phyloP scores from a whole-genome alignment of 2,888 invertebrate genomes.

The Archaeoteleia sp. region DNA sequence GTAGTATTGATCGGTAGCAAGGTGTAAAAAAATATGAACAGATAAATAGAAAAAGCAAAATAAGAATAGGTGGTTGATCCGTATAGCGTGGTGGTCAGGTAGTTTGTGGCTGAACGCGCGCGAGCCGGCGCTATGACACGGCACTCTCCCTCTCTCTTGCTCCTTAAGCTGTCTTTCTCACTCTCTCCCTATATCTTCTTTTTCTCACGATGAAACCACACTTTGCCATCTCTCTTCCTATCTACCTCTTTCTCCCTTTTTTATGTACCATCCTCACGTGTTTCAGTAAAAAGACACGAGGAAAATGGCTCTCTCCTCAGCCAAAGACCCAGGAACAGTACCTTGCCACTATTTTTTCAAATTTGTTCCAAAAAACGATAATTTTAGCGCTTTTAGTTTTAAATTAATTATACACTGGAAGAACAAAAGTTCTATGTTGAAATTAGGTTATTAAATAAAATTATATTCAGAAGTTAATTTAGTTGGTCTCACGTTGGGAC shows the following conservation, averaged over 20 bases:
- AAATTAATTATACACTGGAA: too few species aligned
- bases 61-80: conserved; percentile 64
- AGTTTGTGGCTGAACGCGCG: conserved; percentile 71
- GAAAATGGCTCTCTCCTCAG: too few species aligned
- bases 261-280: conserved; percentile 9
- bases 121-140: conserved; percentile 32
- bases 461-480: too few species aligned
- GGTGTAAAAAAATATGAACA: not conserved
- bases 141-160: conserved; percentile 29
- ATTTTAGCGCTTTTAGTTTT: too few species aligned
- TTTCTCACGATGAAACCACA: not conserved
- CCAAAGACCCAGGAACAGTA: too few species aligned
- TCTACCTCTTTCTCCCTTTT: conserved; percentile 11
- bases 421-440: too few species aligned
- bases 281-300: too few species aligned
- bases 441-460: too few species aligned
- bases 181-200: not conserved
- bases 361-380: too few species aligned
- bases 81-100: conserved; percentile 72
- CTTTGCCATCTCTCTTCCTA: not conserved
- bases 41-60: conserved; percentile 21
- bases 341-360: too few species aligned
- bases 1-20: too few species aligned
- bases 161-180: conserved; percentile 3
- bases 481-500: too few species aligned